These are phyloP conservation scores for Xenus cinereus DNA, from an alignment of 2,113 vertebrate genomes.

Conservation along the genomic window DNA sequence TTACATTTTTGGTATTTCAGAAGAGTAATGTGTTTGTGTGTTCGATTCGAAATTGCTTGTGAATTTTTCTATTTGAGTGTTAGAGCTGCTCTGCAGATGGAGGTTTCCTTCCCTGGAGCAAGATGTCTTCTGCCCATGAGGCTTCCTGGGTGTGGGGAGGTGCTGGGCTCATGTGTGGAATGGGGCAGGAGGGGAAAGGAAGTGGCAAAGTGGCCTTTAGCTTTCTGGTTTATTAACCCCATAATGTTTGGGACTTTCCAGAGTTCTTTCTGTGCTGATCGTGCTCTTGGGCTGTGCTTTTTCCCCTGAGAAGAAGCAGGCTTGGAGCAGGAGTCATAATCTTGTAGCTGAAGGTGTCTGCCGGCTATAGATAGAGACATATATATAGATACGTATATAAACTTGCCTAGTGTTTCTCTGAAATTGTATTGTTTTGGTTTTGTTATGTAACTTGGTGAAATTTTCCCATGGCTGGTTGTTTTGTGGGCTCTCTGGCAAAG, in stretches of 20 bases:
- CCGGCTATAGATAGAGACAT: not conserved
- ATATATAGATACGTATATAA: not conserved
- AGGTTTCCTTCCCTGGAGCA: not conserved
- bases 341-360: not conserved
- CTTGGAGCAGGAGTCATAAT: not conserved
- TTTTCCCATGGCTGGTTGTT: not conserved
- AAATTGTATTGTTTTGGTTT: not conserved
- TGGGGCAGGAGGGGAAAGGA: not conserved
- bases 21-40: not conserved
- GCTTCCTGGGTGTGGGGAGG: not conserved
- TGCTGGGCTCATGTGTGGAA: accelerated
- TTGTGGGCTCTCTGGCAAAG: accelerated
- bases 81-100: not conserved
- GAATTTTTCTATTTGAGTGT: not conserved
- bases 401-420: not conserved
- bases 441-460: not conserved
- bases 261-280: not conserved
- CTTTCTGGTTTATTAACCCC: not conserved
- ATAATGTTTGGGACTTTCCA: not conserved
- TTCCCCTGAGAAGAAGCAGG: not conserved
- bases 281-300: accelerated
- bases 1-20: not conserved
- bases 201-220: not conserved
- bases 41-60: accelerated
- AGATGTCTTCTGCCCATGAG: accelerated